These are phyloP conservation scores for Willowsia nigromaculata DNA, from an alignment of 2,888 invertebrate species.

Conservation along the genomic window DNA sequence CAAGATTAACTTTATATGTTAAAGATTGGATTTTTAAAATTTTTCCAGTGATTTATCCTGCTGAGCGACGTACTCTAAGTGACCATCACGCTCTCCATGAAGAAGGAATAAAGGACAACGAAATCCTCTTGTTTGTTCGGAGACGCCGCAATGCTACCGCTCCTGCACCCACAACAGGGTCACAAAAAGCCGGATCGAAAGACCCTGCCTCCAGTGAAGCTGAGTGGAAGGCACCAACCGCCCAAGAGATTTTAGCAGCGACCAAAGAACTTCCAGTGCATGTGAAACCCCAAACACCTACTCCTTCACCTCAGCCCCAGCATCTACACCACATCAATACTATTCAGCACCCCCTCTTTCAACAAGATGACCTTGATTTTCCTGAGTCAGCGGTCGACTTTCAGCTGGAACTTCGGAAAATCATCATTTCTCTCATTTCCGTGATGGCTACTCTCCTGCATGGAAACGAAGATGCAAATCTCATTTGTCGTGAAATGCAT, in stretches of 20 bases:
- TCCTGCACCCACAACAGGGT: background rate
- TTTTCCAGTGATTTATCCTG: constrained; percentile 79
- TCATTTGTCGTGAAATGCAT: constrained; percentile 76
- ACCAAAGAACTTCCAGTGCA: constrained; percentile 80
- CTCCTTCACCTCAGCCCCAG: background rate
- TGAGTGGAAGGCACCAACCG: constrained; percentile 81
- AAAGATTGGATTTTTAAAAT: background rate
- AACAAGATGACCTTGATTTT: background rate
- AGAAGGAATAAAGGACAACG: constrained; percentile 80
- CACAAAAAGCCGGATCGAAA: background rate
- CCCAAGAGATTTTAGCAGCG: constrained; percentile 81
- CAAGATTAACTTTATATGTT: background rate
- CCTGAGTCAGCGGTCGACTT: constrained; percentile 81
- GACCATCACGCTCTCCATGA: constrained; percentile 80
- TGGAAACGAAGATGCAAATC: constrained; percentile 74
- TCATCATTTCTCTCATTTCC: constrained; percentile 84
- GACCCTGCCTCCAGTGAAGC: constrained; percentile 79
- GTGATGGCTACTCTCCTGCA: constrained; percentile 76
- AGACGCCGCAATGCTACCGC: constrained; percentile 33
- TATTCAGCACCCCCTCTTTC: background rate
- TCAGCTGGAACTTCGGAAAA: constrained; percentile 85
- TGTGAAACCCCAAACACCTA: constrained; percentile 12
- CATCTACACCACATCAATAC: background rate
- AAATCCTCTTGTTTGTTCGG: constrained; percentile 78
- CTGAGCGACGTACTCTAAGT: constrained; percentile 80